phyloP scores from a whole-genome alignment of 2,113 vertebrate genomes.

The Odontesthes bonariensis region DNA sequence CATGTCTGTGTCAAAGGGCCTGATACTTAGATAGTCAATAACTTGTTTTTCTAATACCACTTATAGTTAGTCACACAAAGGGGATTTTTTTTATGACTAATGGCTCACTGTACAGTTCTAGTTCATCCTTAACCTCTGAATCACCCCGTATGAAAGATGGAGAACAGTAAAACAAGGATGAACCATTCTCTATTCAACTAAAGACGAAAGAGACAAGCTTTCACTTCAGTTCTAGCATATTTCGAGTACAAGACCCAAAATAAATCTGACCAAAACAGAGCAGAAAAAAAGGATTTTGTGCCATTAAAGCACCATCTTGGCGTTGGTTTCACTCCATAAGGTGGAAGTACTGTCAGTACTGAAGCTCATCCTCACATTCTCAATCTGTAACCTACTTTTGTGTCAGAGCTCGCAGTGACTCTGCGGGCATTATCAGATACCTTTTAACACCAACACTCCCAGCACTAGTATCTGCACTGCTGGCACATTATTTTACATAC shows the following conservation, averaged over 20 bases:
- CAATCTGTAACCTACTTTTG: conserved; percentile 65
- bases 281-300: too few species aligned
- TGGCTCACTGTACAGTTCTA: conserved; percentile 22
- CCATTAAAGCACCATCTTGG: neutral
- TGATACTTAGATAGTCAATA: conserved; percentile 28
- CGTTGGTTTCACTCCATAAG: conserved; percentile 23
- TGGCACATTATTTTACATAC: conserved; percentile 58
- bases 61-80: conserved; percentile 18
- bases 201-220: conserved; percentile 3
- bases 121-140: conserved; percentile 18
- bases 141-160: conserved; percentile 6
- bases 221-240: neutral
- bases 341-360: conserved; percentile 26
- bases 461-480: conserved; percentile 39
- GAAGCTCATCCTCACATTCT: conserved; percentile 49
- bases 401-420: conserved; percentile 47
- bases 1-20: conserved; percentile 10
- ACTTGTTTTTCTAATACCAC: conserved; percentile 14
- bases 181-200: conserved; percentile 23
- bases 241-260: too few species aligned
- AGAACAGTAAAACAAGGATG: conserved; percentile 15
- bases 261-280: too few species aligned
- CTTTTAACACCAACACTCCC: conserved; percentile 53
- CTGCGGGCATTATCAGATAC: conserved; percentile 55
- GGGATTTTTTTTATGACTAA: conserved; percentile 31